Evolutionary conservation across 2,113 vertebrate genomes (phyloP).

Genomic region (Lasiurus cinereus): DNA sequence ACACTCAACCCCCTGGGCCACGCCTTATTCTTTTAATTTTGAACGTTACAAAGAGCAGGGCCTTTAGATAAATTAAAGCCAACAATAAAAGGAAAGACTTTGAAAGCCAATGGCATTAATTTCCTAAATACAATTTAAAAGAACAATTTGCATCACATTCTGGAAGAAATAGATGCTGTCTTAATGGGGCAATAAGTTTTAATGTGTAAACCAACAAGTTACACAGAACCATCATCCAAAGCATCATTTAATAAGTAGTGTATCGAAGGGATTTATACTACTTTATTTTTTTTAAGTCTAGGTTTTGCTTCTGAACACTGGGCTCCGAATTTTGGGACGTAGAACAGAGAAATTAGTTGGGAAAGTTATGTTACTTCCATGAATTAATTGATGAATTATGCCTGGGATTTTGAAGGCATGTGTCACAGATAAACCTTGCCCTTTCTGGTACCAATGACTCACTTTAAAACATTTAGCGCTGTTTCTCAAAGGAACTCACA

Average conservation of each 20-base stretch:
- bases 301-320: slow-evolving; percentile 20
- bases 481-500: not conserved
- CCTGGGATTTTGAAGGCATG: slow-evolving; percentile 51
- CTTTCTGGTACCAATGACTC: slow-evolving; percentile 48
- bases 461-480: slow-evolving; percentile 42
- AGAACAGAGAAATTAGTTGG: slow-evolving; percentile 8
- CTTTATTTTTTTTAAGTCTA: not conserved
- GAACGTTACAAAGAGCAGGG: slow-evolving; percentile 4
- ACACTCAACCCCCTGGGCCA: too few relatives aligned
- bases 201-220: slow-evolving; percentile 38
- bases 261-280: not conserved
- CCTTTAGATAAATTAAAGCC: slow-evolving; percentile 51
- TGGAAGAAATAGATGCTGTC: slow-evolving; percentile 41
- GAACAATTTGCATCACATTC: not conserved
- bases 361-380: not conserved
- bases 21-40: not conserved
- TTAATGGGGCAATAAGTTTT: slow-evolving; percentile 21
- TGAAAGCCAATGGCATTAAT: not conserved
- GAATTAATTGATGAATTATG: not conserved
- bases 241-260: slow-evolving; percentile 3
- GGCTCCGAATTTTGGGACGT: not conserved
- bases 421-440: slow-evolving; percentile 11
- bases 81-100: slow-evolving; percentile 1
- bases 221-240: not conserved
- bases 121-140: slow-evolving; percentile 9